Percentiles rank a stretch among this genome's conserved stretches.
Evolutionary conservation across 2,797 vertebrate genomes (phyloP).

Genomic region (Coccyzus lansbergi): DNA sequence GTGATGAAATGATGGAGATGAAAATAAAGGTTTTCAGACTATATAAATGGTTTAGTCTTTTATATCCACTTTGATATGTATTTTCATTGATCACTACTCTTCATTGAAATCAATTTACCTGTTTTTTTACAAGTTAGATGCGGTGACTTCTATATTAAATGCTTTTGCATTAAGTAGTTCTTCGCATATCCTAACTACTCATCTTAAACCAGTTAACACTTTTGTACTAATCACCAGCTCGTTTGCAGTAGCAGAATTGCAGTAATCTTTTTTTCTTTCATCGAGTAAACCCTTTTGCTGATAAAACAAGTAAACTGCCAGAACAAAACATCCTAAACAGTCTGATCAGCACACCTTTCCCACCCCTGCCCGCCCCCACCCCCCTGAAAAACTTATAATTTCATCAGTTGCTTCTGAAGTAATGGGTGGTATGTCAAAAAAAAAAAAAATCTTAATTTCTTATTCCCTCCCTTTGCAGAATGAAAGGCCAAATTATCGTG

Average conservation of each 20-base stretch:
- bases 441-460: neutral
- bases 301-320: neutral
- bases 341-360: neutral
- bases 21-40: neutral
- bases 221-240: neutral
- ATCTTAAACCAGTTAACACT: neutral
- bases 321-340: neutral
- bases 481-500: neutral
- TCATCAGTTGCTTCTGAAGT: constrained; percentile 1
- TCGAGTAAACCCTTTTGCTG: neutral
- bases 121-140: neutral
- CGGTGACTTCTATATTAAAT: neutral
- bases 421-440: neutral
- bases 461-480: neutral
- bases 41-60: neutral
- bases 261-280: neutral
- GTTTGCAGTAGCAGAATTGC: neutral
- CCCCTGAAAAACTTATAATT: neutral
- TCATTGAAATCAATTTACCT: neutral
- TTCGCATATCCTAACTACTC: neutral
- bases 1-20: neutral
- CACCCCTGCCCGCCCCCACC: too few species aligned
- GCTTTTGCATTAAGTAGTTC: neutral
- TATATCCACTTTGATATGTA: neutral
- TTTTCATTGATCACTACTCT: neutral